Base-by-base conservation (phyloP, 35 echinoderm and acorn worm species). In the Ptychodera flava region DNA sequence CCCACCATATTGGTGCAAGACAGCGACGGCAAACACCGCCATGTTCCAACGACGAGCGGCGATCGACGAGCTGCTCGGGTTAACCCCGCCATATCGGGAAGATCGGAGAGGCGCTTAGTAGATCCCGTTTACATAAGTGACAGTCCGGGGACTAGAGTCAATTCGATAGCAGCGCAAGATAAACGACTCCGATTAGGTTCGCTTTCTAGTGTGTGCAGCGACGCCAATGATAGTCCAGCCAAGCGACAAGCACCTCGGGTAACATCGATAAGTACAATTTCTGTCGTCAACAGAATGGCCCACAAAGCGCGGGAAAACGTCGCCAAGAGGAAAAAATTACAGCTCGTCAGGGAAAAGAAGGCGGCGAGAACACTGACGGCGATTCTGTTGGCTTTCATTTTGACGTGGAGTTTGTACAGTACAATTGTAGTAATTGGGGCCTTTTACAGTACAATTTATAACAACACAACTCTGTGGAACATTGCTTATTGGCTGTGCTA, bases 361-460 rank as follows among this genome's bases (percentile, higher is more conserved):
- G 96, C 96, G 15, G 96, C 96, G 12, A 87, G 93, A 31, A 99
- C 96, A 29, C 79, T 99, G 28, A 94, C 90, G 77, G 96, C 96
- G 16, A 99, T 99, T 33, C 64, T 99, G 35, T 85, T 93, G 31
- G 96, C 93, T 28, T 99, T 99, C 75, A 94, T 99, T 29, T 85
- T 99, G 28, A 99, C 96, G 32, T 99, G 96, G 96, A 99, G 92
- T 53, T 93, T 92, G 33, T 99, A 99, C 37, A 99, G 96, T 82
- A 85, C 94, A 22, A 38, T 99, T 37, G 93, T 99, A 1, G 36
- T 99, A 30, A 38, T 94, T 36, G 38, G 31, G 1, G 90, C 77
- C 0, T 30, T 87, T 82, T 85, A 77, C 83, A 81, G 77, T 45
- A 33, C 22, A 64, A 85, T 88, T n/a, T 28, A 77, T 15, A 79